Evolutionary conservation across 2,797 vertebrate species (phyloP), one percentile per base, ranked within the genome.

Genomic region (Tangara arthus): DNA sequence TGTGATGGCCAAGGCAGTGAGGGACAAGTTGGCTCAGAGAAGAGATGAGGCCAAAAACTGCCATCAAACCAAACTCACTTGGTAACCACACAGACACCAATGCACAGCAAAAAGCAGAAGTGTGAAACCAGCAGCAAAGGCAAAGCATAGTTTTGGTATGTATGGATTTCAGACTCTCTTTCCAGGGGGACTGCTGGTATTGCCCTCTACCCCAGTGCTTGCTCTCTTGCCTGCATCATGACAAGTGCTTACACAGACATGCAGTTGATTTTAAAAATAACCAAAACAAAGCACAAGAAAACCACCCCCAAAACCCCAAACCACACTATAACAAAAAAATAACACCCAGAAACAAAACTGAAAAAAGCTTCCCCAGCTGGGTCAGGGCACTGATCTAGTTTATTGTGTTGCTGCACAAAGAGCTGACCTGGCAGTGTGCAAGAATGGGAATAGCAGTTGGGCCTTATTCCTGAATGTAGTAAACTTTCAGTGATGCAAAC

Each of bases 241-340:
- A 17, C 46, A 81, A 79, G 18, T 34, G 4, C 22, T 71, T 50
- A 57, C 1, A 2, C 3, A 84, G 59, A 69, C 13, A 37, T 10
- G 13, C 32, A 64, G 20, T 1, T 60, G 44, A 60, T 68, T 61
- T 61, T 61, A 61, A 41, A 61, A 42, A 61, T 41, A 41, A 61
- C 28, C 39, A 12, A 27, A 14, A n/a, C 19, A 49, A 46, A n/a
- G 4, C 15, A 28, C 16, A 73, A 71, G 32, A 72, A 72, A 90
- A 35, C 32, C 22, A 55, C 26, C 17, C 9, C 41, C 22, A 21
- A 53, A 52, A 16, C 24, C 4, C 6, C 5, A 47, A 44, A 50
- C 2, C 21, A 34, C 19, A 30, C 3, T 26, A 63, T 27, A 75
- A 9, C 0, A 0, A 65, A 39, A 46, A 61, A 2, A 55, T 6